phyloP scores from a whole-genome alignment of 2,888 invertebrate genomes.

The Sepioteuthis lessoniana region DNA sequence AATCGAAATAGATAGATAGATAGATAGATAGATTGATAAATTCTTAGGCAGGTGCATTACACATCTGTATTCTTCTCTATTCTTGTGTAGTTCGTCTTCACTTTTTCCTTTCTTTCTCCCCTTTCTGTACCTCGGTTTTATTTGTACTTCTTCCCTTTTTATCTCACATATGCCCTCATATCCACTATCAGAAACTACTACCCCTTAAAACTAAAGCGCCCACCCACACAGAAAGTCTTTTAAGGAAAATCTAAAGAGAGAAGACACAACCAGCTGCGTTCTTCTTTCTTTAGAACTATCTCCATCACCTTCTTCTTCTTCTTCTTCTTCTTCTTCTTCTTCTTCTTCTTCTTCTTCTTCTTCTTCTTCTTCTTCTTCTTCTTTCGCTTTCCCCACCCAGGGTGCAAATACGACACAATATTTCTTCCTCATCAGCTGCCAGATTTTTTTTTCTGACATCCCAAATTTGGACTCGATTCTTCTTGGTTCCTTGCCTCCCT shows the following conservation, averaged over 20 bases:
- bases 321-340: constrained; percentile 19
- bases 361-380: not conserved
- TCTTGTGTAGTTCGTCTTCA: not conserved
- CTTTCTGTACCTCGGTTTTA: not conserved
- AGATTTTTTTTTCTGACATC: not conserved
- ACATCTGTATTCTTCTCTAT: not conserved
- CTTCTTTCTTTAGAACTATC: not conserved
- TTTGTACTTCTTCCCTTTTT: not conserved
- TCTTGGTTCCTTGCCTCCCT: not conserved
- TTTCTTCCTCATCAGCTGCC: not conserved
- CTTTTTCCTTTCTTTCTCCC: not conserved
- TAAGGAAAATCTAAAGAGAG: not conserved
- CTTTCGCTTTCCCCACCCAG: not conserved
- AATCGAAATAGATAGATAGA: not conserved
- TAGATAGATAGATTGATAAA: not conserved
- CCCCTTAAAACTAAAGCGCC: not conserved
- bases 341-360: not conserved
- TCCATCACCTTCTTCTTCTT: not conserved
- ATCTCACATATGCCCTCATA: not conserved
- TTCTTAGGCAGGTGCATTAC: too few relatives aligned
- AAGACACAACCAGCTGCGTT: not conserved
- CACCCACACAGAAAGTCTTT: not conserved
- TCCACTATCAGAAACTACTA: not conserved
- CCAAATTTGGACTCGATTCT: not conserved
- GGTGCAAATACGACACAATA: not conserved